A percentile compares a stretch with the other conserved stretches of the same genome.
Evolutionary conservation across 2,888 invertebrate species (phyloP).

Genomic region (Blera fallax): DNA sequence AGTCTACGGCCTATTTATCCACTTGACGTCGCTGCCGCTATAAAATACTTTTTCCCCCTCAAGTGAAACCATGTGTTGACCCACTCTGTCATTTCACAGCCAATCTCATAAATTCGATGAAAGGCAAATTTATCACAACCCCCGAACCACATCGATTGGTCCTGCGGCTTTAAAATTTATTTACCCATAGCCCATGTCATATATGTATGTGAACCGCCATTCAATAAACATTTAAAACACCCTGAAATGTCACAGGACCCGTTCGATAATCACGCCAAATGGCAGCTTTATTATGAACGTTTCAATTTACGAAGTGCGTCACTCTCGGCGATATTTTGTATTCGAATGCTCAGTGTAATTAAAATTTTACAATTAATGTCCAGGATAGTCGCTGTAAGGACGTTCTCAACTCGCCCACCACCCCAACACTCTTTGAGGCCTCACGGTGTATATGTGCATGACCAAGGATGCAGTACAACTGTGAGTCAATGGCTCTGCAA

Average conservation of each 20-base stretch:
- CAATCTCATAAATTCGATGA: conserved; percentile 22
- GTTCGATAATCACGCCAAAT: conserved; percentile 55
- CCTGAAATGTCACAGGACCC: conserved; percentile 23
- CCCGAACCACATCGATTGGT: conserved; percentile 37
- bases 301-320: conserved; percentile 29
- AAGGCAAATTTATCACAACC: conserved; percentile 23
- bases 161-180: conserved; percentile 57
- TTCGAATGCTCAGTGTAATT: conserved; percentile 39
- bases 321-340: conserved; percentile 22
- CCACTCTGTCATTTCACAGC: conserved; percentile 1
- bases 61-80: background rate
- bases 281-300: conserved; percentile 41
- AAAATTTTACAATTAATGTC: conserved; percentile 60
- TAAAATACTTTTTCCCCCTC: background rate
- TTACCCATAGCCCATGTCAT: conserved; percentile 57
- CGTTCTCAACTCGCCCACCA: background rate
- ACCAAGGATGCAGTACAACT: conserved; percentile 40
- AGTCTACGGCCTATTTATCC: background rate
- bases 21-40: background rate
- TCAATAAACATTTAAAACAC: conserved; percentile 55
- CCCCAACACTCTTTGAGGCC: background rate
- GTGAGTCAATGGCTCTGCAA: conserved; percentile 55
- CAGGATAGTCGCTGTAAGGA: background rate
- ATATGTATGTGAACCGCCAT: conserved; percentile 16
- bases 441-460: background rate